Percentiles rank a stretch among this genome's conserved stretches.
Conservation (phyloP, 2,113 vertebrate species). For the Sphaerodactylus townsendi region DNA sequence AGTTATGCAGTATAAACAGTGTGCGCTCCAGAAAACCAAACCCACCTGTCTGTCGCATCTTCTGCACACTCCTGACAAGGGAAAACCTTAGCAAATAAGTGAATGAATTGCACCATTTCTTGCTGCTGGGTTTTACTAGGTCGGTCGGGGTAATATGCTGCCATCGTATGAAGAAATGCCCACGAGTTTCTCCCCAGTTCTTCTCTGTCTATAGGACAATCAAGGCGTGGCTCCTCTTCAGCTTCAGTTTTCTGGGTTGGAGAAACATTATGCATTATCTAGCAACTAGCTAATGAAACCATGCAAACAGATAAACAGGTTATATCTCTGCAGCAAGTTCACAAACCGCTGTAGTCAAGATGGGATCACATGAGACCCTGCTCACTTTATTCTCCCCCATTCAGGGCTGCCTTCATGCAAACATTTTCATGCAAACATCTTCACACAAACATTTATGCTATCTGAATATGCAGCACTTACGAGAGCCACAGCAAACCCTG, state of each 20-base stretch:
- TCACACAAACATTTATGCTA: too few relatives aligned
- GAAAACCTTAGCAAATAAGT: slow-evolving; percentile 94
- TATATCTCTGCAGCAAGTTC: not conserved
- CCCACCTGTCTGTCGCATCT: slow-evolving; percentile 87
- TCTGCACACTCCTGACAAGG: slow-evolving; percentile 95
- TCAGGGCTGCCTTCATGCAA: not conserved
- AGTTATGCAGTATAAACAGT: not conserved
- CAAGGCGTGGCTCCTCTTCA: slow-evolving; percentile 62
- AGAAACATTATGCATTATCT: not conserved
- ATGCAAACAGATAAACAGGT: not conserved
- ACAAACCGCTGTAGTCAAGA: not conserved
- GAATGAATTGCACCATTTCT: slow-evolving; percentile 92
- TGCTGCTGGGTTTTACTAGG: slow-evolving; percentile 82
- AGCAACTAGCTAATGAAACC: not conserved
- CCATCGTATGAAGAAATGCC: slow-evolving; percentile 95
- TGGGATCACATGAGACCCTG: not conserved
- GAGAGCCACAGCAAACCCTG: too few relatives aligned
- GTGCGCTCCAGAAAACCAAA: not conserved
- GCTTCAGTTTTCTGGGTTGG: slow-evolving; percentile 28
- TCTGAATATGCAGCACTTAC: too few relatives aligned
- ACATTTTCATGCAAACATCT: too few relatives aligned
- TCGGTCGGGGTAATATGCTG: slow-evolving; percentile 89
- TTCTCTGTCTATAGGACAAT: slow-evolving; percentile 91
- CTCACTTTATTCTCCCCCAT: not conserved
- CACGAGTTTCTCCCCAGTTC: slow-evolving; percentile 91